phyloP scores from a whole-genome alignment of 2,888 invertebrate genomes.

The Rambutsinella grinnellia region DNA sequence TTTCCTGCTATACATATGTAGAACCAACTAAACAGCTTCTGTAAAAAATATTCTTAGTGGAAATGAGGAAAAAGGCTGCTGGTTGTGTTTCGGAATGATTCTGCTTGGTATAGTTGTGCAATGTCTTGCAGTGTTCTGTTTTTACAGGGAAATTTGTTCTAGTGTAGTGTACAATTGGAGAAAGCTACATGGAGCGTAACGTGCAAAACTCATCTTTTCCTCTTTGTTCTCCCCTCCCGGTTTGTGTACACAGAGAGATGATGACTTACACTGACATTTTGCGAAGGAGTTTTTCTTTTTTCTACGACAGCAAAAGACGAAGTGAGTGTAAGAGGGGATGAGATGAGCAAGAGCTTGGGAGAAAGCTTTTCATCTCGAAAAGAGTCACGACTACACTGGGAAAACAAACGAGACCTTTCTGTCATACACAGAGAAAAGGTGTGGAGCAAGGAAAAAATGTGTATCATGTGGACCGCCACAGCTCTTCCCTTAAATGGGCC shows the following conservation, averaged over 20 bases:
- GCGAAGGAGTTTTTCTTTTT: neutral
- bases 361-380: neutral
- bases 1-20: neutral
- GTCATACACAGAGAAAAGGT: neutral
- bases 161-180: too few relatives aligned
- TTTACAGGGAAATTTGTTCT: slow-evolving; percentile 7
- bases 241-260: slow-evolving; percentile 30
- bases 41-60: neutral
- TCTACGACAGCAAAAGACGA: neutral
- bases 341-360: neutral
- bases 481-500: neutral
- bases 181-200: too few relatives aligned
- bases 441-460: neutral
- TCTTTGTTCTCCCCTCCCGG: slow-evolving; percentile 25
- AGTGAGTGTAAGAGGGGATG: neutral
- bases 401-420: neutral
- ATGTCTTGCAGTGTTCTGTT: neutral
- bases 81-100: too few relatives aligned
- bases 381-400: neutral
- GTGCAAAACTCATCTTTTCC: slow-evolving; percentile 22
- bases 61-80: too few relatives aligned
- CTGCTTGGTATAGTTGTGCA: too few relatives aligned
- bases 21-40: neutral
- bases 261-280: slow-evolving; percentile 40
- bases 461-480: neutral